Base-by-base conservation (phyloP, 2,113 vertebrate species). In the Cisticola juncidis region DNA sequence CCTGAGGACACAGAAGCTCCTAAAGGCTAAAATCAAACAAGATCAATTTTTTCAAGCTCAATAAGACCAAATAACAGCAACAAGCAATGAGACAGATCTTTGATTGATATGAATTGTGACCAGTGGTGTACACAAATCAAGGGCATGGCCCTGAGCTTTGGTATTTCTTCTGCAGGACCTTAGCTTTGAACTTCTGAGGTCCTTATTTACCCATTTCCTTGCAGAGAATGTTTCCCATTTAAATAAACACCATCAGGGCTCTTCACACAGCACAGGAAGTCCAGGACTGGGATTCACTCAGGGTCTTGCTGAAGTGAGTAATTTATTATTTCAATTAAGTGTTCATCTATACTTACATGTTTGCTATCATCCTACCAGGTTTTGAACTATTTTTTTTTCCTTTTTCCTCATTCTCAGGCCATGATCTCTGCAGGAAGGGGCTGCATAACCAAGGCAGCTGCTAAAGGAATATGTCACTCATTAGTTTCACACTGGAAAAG, bases 261-360 rank as follows among this genome's bases (percentile, higher is more conserved):
- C 29, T 90, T 92, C 79, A 66, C 28, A 47, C 17, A 86, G 79
- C 82, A 96, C 87, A 95, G 95, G 92, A 98, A 97, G 94, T 88
- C 83, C 84, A 82, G 58, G 54, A 80, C 12, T 82, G 72, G 81
- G 69, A 86, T 96, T 97, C 86, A 94, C 57, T 72, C 73, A 17
- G 81, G 38, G 77, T 84, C 70, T 96, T 76, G 82, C 54, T 78
- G 82, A 95, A 97, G 94, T 88, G 22, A 96, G 86, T 95, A 6
- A 96, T 97, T 97, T 97, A 96, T 97, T 97, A 57, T 96, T 95
- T 94, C 79, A 95, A 78, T 92, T 95, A 97, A 96, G 96, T 95
- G 81, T 47, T 96, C 90, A 93, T 74, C 78, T 95, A 66, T 88
- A 76, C n/a, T 94, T 92, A 48, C 10, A 62, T 65, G 33, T 48